A percentile compares a stretch with the other conserved stretches of the same genome.
phyloP scores from a whole-genome alignment of 2,888 invertebrate species.

The Laothoe populi region DNA sequence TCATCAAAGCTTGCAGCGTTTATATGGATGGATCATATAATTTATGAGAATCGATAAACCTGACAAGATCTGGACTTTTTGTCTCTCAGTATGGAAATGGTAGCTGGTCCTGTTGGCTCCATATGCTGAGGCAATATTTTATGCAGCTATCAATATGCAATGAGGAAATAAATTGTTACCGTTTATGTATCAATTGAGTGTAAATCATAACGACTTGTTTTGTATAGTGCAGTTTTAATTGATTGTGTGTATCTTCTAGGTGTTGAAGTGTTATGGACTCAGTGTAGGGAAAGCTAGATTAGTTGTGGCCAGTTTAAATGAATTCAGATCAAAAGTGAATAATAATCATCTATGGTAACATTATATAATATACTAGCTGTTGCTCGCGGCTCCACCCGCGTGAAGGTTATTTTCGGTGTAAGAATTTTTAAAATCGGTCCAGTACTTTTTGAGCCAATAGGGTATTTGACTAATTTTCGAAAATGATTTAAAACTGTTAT shows the following conservation, averaged over 20 bases:
- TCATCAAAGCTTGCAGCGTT: constrained; percentile 7
- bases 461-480: too few species aligned
- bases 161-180: constrained; percentile 19
- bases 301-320: too few species aligned
- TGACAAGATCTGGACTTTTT: constrained; percentile 13
- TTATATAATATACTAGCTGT: too few species aligned
- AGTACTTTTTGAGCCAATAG: too few species aligned
- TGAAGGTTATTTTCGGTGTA: too few species aligned
- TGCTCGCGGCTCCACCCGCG: too few species aligned
- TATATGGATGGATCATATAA: constrained; percentile 26
- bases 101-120: constrained; percentile 21
- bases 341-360: too few species aligned
- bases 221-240: neutral
- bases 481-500: too few species aligned
- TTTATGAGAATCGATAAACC: constrained; percentile 24
- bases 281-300: too few species aligned
- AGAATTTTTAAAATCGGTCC: too few species aligned
- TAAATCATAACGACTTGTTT: constrained; percentile 10
- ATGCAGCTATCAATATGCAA: constrained; percentile 24
- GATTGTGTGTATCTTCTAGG: neutral
- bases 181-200: constrained; percentile 23
- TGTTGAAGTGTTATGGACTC: too few species aligned
- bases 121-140: constrained; percentile 26
- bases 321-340: too few species aligned
- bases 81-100: constrained; percentile 20